Evolutionary conservation across 2,888 invertebrate species (phyloP).

Genomic region (Pocota personata): DNA sequence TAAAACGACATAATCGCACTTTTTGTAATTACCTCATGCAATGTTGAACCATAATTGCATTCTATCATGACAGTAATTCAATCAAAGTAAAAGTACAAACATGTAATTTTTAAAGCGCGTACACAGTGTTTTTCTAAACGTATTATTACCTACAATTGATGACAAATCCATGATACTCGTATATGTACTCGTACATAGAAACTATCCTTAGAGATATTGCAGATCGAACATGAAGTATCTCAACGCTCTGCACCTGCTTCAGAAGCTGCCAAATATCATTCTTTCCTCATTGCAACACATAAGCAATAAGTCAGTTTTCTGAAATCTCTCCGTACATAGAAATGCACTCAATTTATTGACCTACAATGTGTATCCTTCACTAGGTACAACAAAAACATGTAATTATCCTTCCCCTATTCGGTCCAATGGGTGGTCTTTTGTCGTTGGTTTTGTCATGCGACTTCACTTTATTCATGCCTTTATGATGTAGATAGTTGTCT

Average conservation of each 20-base stretch:
- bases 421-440: constrained; percentile 8
- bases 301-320: background rate
- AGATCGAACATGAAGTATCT: background rate
- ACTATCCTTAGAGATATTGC: background rate
- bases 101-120: background rate
- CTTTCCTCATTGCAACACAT: background rate
- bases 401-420: constrained; percentile 30
- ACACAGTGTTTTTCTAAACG: background rate
- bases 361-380: constrained; percentile 12
- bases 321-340: constrained; percentile 7
- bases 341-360: constrained; percentile 46
- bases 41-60: constrained; percentile 12
- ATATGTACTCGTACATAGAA: no score
- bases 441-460: constrained; percentile 38
- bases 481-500: constrained; percentile 4
- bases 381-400: constrained; percentile 12
- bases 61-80: constrained; percentile 20
- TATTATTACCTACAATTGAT: background rate
- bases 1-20: constrained; percentile 11
- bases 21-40: constrained; percentile 28
- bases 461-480: constrained; percentile 8
- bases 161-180: no score
- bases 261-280: constrained; percentile 32
- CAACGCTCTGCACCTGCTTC: constrained; percentile 18
- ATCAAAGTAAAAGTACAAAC: constrained; percentile 30